A percentile compares a stretch with the other conserved stretches of the same genome.
Conservation (phyloP, 2,113 vertebrate genomes). For the Rhinolophus sinicus region DNA sequence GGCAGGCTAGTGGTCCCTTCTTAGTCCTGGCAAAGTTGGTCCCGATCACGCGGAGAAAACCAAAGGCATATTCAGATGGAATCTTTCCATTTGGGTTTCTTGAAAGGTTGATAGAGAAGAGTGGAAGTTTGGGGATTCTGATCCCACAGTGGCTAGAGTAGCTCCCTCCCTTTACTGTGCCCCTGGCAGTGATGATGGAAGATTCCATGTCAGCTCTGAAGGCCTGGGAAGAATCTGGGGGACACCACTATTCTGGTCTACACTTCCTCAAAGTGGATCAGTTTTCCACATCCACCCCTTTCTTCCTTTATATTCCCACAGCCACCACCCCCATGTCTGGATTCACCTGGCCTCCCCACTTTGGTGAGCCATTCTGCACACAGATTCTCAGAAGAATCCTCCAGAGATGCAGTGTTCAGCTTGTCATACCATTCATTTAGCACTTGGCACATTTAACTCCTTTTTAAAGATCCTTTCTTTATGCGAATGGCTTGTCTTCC, state of each 20-base stretch:
- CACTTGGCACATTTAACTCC: background rate
- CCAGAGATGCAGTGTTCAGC: background rate
- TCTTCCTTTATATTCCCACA: background rate
- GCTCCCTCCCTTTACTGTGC: background rate
- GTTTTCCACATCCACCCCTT: background rate
- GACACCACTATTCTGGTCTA: background rate
- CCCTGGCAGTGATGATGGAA: background rate
- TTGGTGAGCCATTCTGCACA: background rate
- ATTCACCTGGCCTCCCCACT: background rate
- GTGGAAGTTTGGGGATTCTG: background rate
- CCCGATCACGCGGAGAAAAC: background rate
- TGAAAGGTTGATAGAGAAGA: background rate
- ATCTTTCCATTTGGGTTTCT: background rate
- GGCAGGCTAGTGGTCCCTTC: background rate
- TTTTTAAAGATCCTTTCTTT: background rate
- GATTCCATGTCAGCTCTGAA: background rate
- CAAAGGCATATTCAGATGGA: background rate
- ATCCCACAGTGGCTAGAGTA: background rate
- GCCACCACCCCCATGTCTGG: background rate
- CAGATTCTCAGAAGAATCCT: background rate
- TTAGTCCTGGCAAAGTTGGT: background rate
- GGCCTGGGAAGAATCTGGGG: background rate
- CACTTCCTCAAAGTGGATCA: background rate
- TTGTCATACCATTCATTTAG: background rate
- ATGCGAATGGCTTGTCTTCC: background rate